Evolutionary conservation across 2,113 vertebrate species (phyloP).

Genomic region (Mesoclemmys tuberculata): DNA sequence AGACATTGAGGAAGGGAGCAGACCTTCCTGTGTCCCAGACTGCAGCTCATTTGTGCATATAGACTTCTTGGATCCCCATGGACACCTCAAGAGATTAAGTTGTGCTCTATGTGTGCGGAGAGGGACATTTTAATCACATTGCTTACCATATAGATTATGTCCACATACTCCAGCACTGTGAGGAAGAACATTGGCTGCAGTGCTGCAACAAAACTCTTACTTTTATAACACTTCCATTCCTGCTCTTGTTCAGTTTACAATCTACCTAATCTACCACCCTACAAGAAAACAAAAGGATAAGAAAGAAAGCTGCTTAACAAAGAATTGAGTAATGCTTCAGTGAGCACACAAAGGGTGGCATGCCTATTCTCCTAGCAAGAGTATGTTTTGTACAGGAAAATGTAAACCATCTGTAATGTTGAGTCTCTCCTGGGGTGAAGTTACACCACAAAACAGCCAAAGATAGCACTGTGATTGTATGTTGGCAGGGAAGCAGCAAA

Average conservation of each 20-base stretch:
- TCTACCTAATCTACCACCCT: not conserved
- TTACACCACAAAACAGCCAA: constrained; percentile 69
- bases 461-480: constrained; percentile 70
- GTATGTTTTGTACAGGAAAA: constrained; percentile 52
- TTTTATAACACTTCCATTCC: not conserved
- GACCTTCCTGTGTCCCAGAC: not conserved
- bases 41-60: not conserved
- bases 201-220: not conserved
- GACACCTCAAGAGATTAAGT: not conserved
- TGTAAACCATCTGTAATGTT: constrained; percentile 42
- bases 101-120: not conserved
- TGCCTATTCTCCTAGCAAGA: not conserved
- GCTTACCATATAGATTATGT: not conserved
- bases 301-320: constrained; percentile 5
- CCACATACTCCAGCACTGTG: not conserved
- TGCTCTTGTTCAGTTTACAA: not conserved
- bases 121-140: not conserved
- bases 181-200: not conserved
- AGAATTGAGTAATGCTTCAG: constrained; percentile 10
- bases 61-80: not conserved
- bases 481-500: constrained; percentile 56
- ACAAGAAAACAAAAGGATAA: not conserved
- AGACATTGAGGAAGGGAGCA: not conserved
- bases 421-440: constrained; percentile 54
- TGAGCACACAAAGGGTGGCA: not conserved